Evolutionary conservation across 2,797 vertebrate genomes (phyloP), one percentile per base, ranked within the genome.

Genomic region (Gymnoscopelus braueri): DNA sequence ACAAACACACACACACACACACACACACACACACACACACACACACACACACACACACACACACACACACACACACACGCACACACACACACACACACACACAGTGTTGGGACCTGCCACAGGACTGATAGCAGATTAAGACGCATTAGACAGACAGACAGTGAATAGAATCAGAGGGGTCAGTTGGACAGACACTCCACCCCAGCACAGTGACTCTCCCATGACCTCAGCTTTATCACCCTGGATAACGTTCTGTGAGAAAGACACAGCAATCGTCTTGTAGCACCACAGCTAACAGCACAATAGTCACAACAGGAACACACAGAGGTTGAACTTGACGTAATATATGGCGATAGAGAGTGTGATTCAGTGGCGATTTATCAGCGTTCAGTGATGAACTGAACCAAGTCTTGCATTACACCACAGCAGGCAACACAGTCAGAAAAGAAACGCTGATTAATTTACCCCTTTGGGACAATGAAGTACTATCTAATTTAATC

Each of bases 171-270:
- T 85, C 79, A 74, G 51, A 15, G 48, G 79, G 80, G 79, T 85
- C 78, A 85, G 72, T 6, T 50, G 15, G 24, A 78, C 81, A 35
- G 77, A 83, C 75, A 14, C 8, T 55, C 68, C 64, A 23, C 63
- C 74, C 80, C 12, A 62, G 67, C 74, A 44, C 47, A 5, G 65
- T 7, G 60, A 50, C 75, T 78, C 77, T 78, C 73, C 74, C 64
- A 65, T 84, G 81, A 75, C 84, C 83, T 89, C 79, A 80, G 69
- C 29, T 67, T 85, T 88, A 88, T 89, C 87, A 52, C 57, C 24
- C 29, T 53, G 68, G 26, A 66, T 67, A 29, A 29, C 26, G 26
- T 4, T 29, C 26, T 29, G 64, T 71, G 71, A 86, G 76, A 66
- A 86, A 88, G 88, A 87, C 87, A 85, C 86, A 89, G 82, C 81